phyloP scores from a whole-genome alignment of 2,797 vertebrate species.

The Leptatherina wallacei region DNA sequence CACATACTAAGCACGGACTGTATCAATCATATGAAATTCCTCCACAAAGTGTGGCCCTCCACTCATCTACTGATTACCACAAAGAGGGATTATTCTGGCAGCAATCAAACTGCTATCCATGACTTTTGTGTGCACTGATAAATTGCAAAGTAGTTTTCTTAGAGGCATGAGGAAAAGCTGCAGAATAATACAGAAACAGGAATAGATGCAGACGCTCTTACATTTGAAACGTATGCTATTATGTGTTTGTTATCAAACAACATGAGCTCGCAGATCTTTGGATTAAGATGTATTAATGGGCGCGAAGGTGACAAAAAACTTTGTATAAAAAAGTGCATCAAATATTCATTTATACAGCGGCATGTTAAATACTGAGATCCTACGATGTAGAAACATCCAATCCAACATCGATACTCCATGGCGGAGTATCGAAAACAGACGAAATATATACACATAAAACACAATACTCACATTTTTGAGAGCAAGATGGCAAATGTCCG shows the following conservation, averaged over 20 bases:
- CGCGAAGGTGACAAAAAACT: conserved; percentile 42
- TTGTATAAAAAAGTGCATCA: conserved; percentile 25
- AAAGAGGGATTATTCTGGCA: conserved; percentile 38
- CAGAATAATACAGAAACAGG: conserved; percentile 10
- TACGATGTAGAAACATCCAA: conserved; percentile 34
- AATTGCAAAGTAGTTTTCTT: conserved; percentile 22
- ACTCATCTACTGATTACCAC: conserved; percentile 44
- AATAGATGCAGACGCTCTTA: background rate
- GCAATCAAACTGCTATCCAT: conserved; percentile 45
- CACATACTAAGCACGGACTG: conserved; percentile 35
- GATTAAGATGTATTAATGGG: conserved; percentile 17
- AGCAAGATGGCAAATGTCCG: conserved; percentile 43
- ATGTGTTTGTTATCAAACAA: conserved; percentile 3
- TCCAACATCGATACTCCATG: no score
- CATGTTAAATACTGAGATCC: conserved; percentile 19
- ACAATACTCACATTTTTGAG: conserved; percentile 73
- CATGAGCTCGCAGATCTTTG: conserved; percentile 22
- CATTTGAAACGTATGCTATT: background rate
- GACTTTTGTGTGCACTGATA: conserved; percentile 26
- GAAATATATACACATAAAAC: conserved; percentile 13
- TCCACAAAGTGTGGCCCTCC: conserved; percentile 58
- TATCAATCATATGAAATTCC: conserved; percentile 66
- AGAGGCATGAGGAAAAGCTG: conserved; percentile 12
- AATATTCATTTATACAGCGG: conserved; percentile 32
- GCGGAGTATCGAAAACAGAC: conserved; percentile 8